Percentiles rank a stretch among this genome's conserved stretches.
These are phyloP conservation scores for Zoanthus sansibaricus DNA, from an alignment of 92 coral and sea anemone genomes.

Conservation along the genomic window DNA sequence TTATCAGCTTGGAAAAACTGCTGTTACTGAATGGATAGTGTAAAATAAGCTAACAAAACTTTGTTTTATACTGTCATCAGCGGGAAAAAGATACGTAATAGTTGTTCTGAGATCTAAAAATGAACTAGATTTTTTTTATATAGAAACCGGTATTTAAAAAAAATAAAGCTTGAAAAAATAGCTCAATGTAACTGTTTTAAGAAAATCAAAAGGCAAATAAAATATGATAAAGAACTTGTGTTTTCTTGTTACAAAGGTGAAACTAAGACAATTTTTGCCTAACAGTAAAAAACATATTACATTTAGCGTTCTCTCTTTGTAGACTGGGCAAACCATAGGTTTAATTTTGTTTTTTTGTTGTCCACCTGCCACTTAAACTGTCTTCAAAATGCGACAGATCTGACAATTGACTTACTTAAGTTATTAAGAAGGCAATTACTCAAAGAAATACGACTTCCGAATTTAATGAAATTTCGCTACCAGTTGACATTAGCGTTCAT, in stretches of 20 bases:
- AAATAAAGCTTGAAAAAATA: not conserved
- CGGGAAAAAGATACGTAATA: not conserved
- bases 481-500: slow-evolving; percentile 78
- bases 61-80: not conserved
- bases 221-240: not conserved
- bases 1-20: not conserved
- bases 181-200: not conserved
- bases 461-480: slow-evolving; percentile 86
- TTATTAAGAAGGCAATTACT: slow-evolving; percentile 95
- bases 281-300: not conserved
- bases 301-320: not conserved
- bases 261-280: not conserved
- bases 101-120: not conserved
- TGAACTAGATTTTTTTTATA: not conserved
- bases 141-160: not conserved
- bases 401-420: slow-evolving; percentile 98
- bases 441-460: slow-evolving; percentile 89
- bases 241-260: not conserved
- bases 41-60: not conserved
- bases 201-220: not conserved
- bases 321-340: slow-evolving; percentile 19
- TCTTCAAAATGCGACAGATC: slow-evolving; percentile 79
- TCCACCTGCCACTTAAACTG: slow-evolving; percentile 79
- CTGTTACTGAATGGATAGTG: not conserved
- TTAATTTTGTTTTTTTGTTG: slow-evolving; percentile 31